Evolutionary conservation across 2,113 vertebrate species (phyloP).

Genomic region (Limnothrissa miodon): DNA sequence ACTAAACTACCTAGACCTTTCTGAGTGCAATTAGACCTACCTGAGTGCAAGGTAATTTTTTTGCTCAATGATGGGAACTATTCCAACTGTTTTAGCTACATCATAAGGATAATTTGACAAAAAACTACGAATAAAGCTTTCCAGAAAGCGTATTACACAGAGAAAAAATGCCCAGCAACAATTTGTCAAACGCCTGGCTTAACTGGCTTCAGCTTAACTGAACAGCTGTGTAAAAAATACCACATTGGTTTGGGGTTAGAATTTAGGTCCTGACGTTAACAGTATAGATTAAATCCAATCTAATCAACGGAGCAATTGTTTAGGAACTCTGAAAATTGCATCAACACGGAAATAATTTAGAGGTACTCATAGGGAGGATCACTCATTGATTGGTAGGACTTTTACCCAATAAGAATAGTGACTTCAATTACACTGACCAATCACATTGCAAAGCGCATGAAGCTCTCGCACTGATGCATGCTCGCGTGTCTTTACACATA

Average conservation of each 20-base stretch:
- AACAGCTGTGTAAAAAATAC: not conserved
- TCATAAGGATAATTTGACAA: not conserved
- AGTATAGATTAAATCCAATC: not conserved
- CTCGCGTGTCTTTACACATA: not conserved
- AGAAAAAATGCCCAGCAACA: not conserved
- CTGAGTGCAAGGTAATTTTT: too few species aligned
- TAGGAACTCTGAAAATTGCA: not conserved
- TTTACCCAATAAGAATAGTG: conserved; percentile 35
- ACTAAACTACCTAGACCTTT: too few species aligned
- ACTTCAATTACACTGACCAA: conserved; percentile 41
- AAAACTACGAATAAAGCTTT: too few species aligned
- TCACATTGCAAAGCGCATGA: conserved; percentile 27
- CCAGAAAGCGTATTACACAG: too few species aligned
- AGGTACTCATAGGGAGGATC: conserved; percentile 51
- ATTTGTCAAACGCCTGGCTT: too few species aligned
- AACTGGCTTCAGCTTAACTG: too few species aligned
- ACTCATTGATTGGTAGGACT: conserved; percentile 32
- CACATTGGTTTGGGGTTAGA: not conserved
- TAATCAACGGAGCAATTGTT: not conserved
- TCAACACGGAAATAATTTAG: conserved; percentile 50
- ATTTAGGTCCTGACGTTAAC: not conserved
- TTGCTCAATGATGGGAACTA: not conserved
- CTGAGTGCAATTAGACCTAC: too few species aligned
- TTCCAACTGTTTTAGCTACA: not conserved
- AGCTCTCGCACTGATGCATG: not conserved